Base-by-base conservation (phyloP, 2,797 vertebrate genomes). In the Benthosema pterotum region DNA sequence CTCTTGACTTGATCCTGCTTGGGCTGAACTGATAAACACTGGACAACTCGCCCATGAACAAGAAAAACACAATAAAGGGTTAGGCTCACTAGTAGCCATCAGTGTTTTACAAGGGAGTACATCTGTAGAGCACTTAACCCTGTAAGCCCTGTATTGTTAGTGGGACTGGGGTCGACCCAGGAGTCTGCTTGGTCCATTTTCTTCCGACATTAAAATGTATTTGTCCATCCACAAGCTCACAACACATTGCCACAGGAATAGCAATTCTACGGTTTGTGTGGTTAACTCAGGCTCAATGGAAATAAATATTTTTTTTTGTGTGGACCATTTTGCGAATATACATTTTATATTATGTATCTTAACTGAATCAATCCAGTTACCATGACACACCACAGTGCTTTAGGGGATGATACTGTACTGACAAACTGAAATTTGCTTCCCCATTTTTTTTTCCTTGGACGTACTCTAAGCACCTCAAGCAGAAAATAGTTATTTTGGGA, bases 21-120 rank as follows among this genome's bases (percentile, higher is more conserved):
- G 57, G 74, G 67, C 54, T 69, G 61, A 8, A 4, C 16, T 5
- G 47, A 60, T 50, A 58, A 65, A 71, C 60, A 67, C 52, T 58
- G 6, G 1, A 67, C 55, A 28, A 12, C 46, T 1, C 25, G 57
- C 54, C 4, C 0, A 56, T 79, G 73, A 57, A 13, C 45, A 60
- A 52, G 32, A 11, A 5, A 32, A 38, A 2, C 14, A 45, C 9
- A 46, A 46, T 15, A 46, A 13, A 13, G 45, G 45, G 13, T 5
- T 6, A 13, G 45, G 45, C 45, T 5, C n/a, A 13, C 45, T 15
- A 46, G 13, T 7, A 45, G 49, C 19, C 15, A 1, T 5, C 0
- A 6, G 1, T 7, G 11, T 53, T 67, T 64, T 66, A 68, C 46
- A 15, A 45, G 18, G 7, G n/a, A 15, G 45, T 13, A 46, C 45